Evolutionary conservation across 2,113 vertebrate species (phyloP), one percentile per base, ranked within the genome.

Genomic region (Empidonax traillii): DNA sequence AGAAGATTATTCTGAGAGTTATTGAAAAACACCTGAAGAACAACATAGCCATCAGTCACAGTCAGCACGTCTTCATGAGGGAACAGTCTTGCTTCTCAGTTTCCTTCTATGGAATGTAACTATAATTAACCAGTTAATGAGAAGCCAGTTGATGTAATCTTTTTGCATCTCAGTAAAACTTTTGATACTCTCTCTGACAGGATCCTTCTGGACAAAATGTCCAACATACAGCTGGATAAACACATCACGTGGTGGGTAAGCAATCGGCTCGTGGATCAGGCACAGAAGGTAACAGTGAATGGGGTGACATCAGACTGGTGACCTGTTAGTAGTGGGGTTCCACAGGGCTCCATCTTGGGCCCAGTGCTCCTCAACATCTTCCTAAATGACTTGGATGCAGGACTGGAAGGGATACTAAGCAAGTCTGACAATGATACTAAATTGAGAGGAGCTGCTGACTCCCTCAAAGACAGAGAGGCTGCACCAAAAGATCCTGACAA

Each of bases 261-360:
- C 43, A 83, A 18, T 2, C 41, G 47, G 9, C 21, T 83, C 25
- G 35, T 0, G 3, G 23, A 25, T 4, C 17, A 10, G 21, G 24
- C 11, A 41, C n/a, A 13, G 67, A 55, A 25, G 13, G 12, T 47
- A 41, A 41, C 4, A 55, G 47, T 9, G 24, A 35, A 23, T 28
- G 9, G 18, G 11, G 21, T 37, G 21, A 3, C 3, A 27, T 43
- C 14, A 49, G 25, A 33, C n/a, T 55, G 41, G 30, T 2, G 9
- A 76, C 4, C 12, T 31, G 30, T 35, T 47, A 47, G 17, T 35
- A 22, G 6, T 1, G 3, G 3, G 2, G 14, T 10, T 61, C 10
- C 30, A 68, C 41, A 76, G 30, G 30, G 14, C 20, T 75, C 30
- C n/a, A 61, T 53, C 24, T 41, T n/a, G 2, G 20, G 39, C 30